Evolutionary conservation across 2,888 invertebrate genomes (phyloP), one percentile per base, ranked within the genome.

Genomic region (Periphyllus acericola): DNA sequence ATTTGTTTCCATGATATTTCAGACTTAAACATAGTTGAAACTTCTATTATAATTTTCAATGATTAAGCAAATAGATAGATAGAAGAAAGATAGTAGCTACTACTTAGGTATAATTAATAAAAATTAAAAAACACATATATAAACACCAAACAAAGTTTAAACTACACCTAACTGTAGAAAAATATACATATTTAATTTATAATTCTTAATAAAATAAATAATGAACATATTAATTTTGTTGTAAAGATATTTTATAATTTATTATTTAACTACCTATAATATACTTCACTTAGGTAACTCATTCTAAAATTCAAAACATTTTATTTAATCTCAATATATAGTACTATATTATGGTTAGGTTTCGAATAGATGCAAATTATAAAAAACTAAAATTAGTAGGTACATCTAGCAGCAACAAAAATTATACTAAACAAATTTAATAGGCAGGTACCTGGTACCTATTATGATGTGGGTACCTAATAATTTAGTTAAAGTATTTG

Each of bases 301-400:
- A 60, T 60, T 55, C 60, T 60, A 79, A 79, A 60, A 79, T 3
- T 79, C 60, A 60, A 25, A 11, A 55, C 60, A 80, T 80, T 66
- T 80, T 80, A 80, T 66, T 80, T 80, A 66, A 80, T 80, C 66
- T 66, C 80, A 66, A 66, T 66, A 80, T 29, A 0, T 78, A 78
- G 76, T 36, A 66, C 34, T 66, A 3, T 80, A 66, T 17, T 66
- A 36, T 66, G 34, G 66, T 80, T 66, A 66, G 14, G 36, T 25
- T 21, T 79, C 11, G 60, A 79, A 79, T 60, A 25, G n/a, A 76
- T 76, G 8, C n/a, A n/a, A n/a, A 36, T 36, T 36, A 36, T 36
- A 36, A 36, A 36, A n/a, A 78, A 78, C 32, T 52, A 78, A 78
- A 78, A 78, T 78, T 78, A 78, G 32, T n/a, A n/a, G n/a, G n/a